phyloP scores from a whole-genome alignment of 1,140 invertebrate species.

The Microplitis mediator region DNA sequence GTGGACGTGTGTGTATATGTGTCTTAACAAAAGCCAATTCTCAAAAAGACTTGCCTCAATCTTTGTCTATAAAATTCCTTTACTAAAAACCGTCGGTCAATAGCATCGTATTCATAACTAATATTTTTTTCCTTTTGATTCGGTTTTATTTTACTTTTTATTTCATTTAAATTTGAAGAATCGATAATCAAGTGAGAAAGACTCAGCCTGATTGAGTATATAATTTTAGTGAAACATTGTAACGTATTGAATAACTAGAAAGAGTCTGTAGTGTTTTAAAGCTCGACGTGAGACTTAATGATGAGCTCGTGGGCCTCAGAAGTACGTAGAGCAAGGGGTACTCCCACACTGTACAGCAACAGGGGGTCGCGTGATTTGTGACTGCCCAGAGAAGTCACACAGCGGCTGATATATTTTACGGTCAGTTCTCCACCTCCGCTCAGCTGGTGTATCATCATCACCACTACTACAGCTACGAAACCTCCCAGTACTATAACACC shows the following conservation, averaged over 20 bases:
- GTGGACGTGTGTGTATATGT: no score
- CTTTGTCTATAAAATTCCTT: no score
- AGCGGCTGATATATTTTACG: slow-evolving; percentile 64
- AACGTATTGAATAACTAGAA: background rate
- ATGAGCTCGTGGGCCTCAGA: slow-evolving; percentile 26
- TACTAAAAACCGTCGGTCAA: no score
- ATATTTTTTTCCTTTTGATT: no score
- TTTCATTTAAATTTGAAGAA: background rate
- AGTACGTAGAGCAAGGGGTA: slow-evolving; percentile 40
- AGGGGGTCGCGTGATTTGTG: slow-evolving; percentile 63
- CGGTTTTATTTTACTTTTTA: no score
- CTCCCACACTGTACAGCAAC: slow-evolving; percentile 56
- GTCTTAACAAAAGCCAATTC: no score
- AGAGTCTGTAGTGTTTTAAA: no score
- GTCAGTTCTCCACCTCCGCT: slow-evolving; percentile 37
- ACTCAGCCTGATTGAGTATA: background rate
- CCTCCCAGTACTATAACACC: background rate
- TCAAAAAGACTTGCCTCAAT: no score
- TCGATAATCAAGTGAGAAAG: background rate
- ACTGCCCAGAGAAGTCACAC: slow-evolving; percentile 61
- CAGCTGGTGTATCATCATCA: slow-evolving; percentile 15
- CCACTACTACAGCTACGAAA: background rate
- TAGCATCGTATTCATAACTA: no score
- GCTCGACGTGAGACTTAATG: background rate
- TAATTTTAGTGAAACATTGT: background rate